Percentiles rank a stretch among this genome's conserved stretches.
These are phyloP conservation scores for Pempheris klunzingeri DNA, from an alignment of 2,797 vertebrate species.

Conservation along the genomic window DNA sequence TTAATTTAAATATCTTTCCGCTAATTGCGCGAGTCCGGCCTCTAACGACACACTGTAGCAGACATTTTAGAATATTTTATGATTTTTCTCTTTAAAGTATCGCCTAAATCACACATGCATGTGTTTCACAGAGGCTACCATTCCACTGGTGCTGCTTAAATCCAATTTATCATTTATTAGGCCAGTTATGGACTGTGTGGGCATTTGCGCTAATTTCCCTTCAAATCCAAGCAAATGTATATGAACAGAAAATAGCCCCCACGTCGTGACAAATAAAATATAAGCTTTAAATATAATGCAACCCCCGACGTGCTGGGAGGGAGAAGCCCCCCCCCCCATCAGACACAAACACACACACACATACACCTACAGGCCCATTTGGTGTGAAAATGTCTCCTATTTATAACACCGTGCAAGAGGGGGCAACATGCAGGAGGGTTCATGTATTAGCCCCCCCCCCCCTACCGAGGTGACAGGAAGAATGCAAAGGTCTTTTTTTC, in stretches of 20 bases:
- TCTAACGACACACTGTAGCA: rapidly evolving
- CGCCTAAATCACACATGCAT: not conserved
- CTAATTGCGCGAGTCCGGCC: conserved; percentile 15
- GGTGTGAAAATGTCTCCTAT: not conserved
- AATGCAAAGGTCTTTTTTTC: not conserved
- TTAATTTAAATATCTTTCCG: conserved; percentile 18
- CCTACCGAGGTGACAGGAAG: not conserved
- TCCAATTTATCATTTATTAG: too few species aligned
- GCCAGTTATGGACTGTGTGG: too few species aligned
- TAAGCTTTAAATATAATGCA: not conserved
- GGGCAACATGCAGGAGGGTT: not conserved
- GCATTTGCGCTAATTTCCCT: not conserved
- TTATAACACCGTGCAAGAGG: not conserved
- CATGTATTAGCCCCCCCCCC: not conserved
- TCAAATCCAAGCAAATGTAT: not conserved
- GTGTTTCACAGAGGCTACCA: not conserved
- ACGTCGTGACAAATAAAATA: conserved; percentile 17
- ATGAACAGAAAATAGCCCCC: not conserved
- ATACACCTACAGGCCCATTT: not conserved
- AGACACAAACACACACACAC: too few species aligned
- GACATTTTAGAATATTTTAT: not conserved
- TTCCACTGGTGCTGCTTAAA: not conserved
- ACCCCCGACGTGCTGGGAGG: not conserved
- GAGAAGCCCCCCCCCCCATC: not conserved
- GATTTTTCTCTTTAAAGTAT: too few species aligned